phyloP scores from a whole-genome alignment of 2,888 invertebrate genomes.

The Cetonia aurata region DNA sequence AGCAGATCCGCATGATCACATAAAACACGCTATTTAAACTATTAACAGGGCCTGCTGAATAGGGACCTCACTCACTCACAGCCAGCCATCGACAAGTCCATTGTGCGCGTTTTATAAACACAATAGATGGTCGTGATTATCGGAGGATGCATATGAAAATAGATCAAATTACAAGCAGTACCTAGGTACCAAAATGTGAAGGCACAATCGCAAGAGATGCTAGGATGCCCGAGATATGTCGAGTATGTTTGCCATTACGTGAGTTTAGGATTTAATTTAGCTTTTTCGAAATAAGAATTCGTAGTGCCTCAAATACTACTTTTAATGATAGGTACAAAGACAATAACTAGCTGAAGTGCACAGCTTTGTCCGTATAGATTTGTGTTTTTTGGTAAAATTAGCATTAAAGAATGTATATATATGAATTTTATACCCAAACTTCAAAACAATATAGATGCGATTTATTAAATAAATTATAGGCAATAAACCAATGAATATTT shows the following conservation, averaged over 20 bases:
- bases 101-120: slow-evolving; percentile 52
- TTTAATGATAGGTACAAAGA: too few relatives aligned
- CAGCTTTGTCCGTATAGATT: too few relatives aligned
- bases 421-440: too few relatives aligned
- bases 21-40: slow-evolving; percentile 55
- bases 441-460: too few relatives aligned
- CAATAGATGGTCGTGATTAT: slow-evolving; percentile 52
- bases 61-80: slow-evolving; percentile 44
- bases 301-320: too few relatives aligned
- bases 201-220: slow-evolving; percentile 42
- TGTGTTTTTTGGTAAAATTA: too few relatives aligned
- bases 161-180: slow-evolving; percentile 51
- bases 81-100: slow-evolving; percentile 53
- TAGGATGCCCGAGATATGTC: slow-evolving; percentile 41
- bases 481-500: too few relatives aligned
- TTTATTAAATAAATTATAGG: too few relatives aligned
- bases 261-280: background rate
- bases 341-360: too few relatives aligned
- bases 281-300: background rate
- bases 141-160: slow-evolving; percentile 53
- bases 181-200: slow-evolving; percentile 44
- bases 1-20: slow-evolving; percentile 50
- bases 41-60: slow-evolving; percentile 50
- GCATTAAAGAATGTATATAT: too few relatives aligned
- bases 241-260: slow-evolving; percentile 1